A percentile compares a stretch with the other conserved stretches of the same genome.
phyloP scores from a whole-genome alignment of 2,113 vertebrate species.

The Dicentrarchus labrax region DNA sequence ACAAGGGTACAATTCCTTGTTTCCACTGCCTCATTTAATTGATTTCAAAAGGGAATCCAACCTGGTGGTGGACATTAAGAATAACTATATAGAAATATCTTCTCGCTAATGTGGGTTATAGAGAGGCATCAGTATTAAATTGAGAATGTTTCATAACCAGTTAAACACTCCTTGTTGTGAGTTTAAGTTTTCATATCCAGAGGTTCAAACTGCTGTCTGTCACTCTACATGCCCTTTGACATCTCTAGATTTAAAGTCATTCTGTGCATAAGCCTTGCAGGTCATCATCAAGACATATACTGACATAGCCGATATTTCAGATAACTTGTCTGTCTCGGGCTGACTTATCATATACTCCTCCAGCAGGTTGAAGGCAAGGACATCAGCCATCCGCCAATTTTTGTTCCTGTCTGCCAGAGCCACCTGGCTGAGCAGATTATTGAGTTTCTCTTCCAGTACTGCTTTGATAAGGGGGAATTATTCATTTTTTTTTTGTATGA shows the following conservation, averaged over 20 bases:
- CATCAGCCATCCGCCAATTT: slow-evolving; percentile 3
- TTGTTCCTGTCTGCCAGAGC: slow-evolving; percentile 1
- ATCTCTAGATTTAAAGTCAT: background rate
- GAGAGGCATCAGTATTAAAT: too few relatives aligned
- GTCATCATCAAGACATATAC: background rate
- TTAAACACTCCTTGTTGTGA: background rate
- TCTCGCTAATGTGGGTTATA: too few relatives aligned
- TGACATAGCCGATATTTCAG: background rate
- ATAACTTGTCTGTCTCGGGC: slow-evolving; percentile 23
- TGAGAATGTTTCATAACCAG: too few relatives aligned
- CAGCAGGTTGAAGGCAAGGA: slow-evolving; percentile 31
- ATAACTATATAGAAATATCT: too few relatives aligned
- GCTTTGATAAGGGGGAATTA: too few relatives aligned
- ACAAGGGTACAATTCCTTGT: too few relatives aligned
- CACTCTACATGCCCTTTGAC: background rate
- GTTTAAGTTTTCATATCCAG: background rate
- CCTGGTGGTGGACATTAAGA: background rate
- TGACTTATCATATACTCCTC: slow-evolving; percentile 6
- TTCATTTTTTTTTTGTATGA: too few relatives aligned
- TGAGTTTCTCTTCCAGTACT: background rate
- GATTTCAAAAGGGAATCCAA: too few relatives aligned
- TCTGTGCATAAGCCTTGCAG: slow-evolving; percentile 14
- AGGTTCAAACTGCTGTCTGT: background rate
- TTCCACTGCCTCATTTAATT: too few relatives aligned
- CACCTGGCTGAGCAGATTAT: background rate